Percentiles rank a stretch among this genome's conserved stretches.
phyloP scores from a whole-genome alignment of 2,797 vertebrate species.

The Hemitrygon akajei region DNA sequence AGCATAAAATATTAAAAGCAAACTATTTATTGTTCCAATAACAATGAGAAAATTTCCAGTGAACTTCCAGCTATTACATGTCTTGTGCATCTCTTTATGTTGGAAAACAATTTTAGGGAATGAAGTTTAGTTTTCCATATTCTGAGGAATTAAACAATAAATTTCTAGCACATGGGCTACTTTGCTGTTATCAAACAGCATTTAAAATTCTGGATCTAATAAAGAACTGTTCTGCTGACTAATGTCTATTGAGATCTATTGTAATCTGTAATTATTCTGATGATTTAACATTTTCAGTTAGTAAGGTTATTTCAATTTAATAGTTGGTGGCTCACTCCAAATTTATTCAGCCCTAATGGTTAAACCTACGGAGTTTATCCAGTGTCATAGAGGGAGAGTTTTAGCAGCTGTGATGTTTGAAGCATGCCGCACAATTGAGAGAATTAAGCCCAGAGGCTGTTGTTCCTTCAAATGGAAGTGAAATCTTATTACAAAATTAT shows the following conservation, averaged over 20 bases:
- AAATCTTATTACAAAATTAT: not conserved
- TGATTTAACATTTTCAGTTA: not conserved
- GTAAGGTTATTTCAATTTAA: not conserved
- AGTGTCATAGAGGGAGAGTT: not conserved
- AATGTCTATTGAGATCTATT: not conserved
- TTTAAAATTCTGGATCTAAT: not conserved
- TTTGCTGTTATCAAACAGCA: not conserved
- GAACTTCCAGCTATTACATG: not conserved
- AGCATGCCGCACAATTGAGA: too few relatives aligned
- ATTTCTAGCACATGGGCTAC: too few relatives aligned
- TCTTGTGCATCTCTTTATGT: not conserved
- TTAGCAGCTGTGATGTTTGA: not conserved
- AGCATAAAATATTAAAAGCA: constrained; percentile 21
- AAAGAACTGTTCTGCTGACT: not conserved
- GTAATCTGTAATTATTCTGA: not conserved
- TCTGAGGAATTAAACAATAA: not conserved
- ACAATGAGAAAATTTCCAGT: not conserved
- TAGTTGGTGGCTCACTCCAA: not conserved
- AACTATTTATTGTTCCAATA: constrained; percentile 30
- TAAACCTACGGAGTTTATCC: not conserved
- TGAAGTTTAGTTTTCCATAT: not conserved
- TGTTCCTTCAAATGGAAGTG: not conserved
- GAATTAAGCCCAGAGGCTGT: not conserved
- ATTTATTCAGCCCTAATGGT: not conserved
- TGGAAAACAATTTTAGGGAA: not conserved